These are phyloP conservation scores for Mamestra brassicae DNA, from an alignment of 2,888 invertebrate species.

Conservation along the genomic window DNA sequence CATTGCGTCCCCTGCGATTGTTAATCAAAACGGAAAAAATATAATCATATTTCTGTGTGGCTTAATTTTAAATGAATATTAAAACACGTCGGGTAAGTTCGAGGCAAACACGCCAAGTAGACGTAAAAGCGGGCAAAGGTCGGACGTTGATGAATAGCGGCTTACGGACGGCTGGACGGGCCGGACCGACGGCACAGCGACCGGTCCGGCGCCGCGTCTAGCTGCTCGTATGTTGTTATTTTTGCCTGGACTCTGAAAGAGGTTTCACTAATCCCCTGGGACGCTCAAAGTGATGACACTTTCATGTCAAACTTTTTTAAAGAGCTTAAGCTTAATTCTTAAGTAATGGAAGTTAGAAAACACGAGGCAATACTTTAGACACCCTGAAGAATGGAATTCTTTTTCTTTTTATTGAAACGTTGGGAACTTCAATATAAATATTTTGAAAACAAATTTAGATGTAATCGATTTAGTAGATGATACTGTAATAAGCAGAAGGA, in stretches of 20 bases:
- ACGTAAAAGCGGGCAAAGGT: slow-evolving; percentile 69
- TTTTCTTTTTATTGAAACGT: background rate
- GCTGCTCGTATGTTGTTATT: slow-evolving; percentile 40
- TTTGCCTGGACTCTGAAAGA: slow-evolving; percentile 27
- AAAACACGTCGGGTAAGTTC: slow-evolving; percentile 69
- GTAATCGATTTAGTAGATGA: background rate
- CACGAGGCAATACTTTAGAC: background rate
- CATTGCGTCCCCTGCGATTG: slow-evolving; percentile 49
- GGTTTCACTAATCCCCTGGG: slow-evolving; percentile 34
- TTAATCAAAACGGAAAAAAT: slow-evolving; percentile 54
- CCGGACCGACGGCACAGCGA: slow-evolving; percentile 31
- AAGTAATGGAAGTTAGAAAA: background rate
- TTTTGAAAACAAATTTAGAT: background rate
- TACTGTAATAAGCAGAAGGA: slow-evolving; percentile 4
- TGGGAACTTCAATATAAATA: background rate
- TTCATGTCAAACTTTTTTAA: slow-evolving; percentile 16
- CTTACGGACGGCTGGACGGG: slow-evolving; percentile 50
- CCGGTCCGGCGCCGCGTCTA: slow-evolving; percentile 20
- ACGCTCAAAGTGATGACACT: slow-evolving; percentile 26
- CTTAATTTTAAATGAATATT: slow-evolving; percentile 76
- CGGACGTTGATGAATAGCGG: slow-evolving; percentile 80
- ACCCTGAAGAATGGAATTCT: background rate
- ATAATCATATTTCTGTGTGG: slow-evolving; percentile 58
- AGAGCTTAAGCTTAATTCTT: slow-evolving; percentile 17
- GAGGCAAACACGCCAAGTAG: slow-evolving; percentile 68